Base-by-base conservation (phyloP, 2,888 invertebrate genomes). In the Drosophila algonquin region DNA sequence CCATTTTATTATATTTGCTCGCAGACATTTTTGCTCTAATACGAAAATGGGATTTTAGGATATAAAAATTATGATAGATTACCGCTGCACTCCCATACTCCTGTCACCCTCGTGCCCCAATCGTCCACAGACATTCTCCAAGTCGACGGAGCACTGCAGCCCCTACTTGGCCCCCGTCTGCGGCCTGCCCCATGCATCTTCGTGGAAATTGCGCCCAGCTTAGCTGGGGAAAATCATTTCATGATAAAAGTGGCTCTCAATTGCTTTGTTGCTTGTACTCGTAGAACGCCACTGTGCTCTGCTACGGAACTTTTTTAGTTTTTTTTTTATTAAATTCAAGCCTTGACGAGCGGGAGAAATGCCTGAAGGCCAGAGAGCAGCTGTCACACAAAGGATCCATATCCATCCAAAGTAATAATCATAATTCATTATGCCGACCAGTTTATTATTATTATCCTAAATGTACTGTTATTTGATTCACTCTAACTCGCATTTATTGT, bases 51-150 rank as follows among this genome's bases (percentile, higher is more conserved):
- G 89, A 90, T 90, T 90, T 90, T 88, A 87, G 89, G 89, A 90
- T 90, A 90, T 90, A 90, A 90, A 90, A 90, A 90, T 90, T 90
- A 90, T 90, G 89, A 90, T 90, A 90, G 89, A 90, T 90, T 90
- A 90, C 90, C 87, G 90, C 78, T 75, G 81, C 84, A 74, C 75
- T 56, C 70, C 54, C 63, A 67, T 47, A 54, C 45, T 57, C 50
- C 50, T 12, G 14, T 40, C 52, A 45, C 52, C 63, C 9, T 27
- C 9, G n/a, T 40, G 50, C 18, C 53, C 50, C 46, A 40, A 30
- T 57, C 57, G 50, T 44, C 50, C 47, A 32, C 40, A 57, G 32
- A 48, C 40, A 53, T 67, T 56, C 58, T 51, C 52, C 65, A 63
- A 60, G 40, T 64, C 70, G 73, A 76, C 78, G 65, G 73, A 64